Evolutionary conservation across 2,113 vertebrate genomes (phyloP).

Genomic region (Donacobius atricapilla): DNA sequence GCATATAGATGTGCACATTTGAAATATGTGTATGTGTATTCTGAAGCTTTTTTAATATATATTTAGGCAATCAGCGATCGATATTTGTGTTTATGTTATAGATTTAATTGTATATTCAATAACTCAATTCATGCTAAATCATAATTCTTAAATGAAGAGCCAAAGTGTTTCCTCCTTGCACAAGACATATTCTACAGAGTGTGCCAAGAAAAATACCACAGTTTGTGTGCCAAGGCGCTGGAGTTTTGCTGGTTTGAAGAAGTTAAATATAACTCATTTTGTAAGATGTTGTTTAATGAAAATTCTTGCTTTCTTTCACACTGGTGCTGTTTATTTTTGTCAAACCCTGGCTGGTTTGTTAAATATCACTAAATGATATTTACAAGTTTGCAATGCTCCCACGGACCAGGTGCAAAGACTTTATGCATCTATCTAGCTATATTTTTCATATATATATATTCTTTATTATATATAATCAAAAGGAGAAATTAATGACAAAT

Average conservation of each 20-base stretch:
- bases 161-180: neutral
- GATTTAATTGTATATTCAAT: neutral
- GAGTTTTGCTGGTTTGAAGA: neutral
- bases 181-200: neutral
- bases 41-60: neutral
- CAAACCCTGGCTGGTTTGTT: constrained; percentile 35
- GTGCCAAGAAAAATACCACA: constrained; percentile 7
- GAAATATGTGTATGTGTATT: neutral
- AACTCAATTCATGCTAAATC: neutral
- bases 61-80: neutral
- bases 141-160: neutral
- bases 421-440: neutral
- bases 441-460: neutral
- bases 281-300: constrained; percentile 45
- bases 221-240: neutral
- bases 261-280: constrained; percentile 41
- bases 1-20: neutral
- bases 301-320: constrained; percentile 37
- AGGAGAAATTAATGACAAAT: constrained; percentile 41
- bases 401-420: constrained; percentile 45
- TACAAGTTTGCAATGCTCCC: constrained; percentile 34
- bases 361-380: constrained; percentile 67
- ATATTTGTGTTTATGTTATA: neutral
- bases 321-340: constrained; percentile 53
- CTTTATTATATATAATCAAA: constrained; percentile 6